phyloP scores from a whole-genome alignment of 2,888 invertebrate genomes.

The Cantharis lateralis region DNA sequence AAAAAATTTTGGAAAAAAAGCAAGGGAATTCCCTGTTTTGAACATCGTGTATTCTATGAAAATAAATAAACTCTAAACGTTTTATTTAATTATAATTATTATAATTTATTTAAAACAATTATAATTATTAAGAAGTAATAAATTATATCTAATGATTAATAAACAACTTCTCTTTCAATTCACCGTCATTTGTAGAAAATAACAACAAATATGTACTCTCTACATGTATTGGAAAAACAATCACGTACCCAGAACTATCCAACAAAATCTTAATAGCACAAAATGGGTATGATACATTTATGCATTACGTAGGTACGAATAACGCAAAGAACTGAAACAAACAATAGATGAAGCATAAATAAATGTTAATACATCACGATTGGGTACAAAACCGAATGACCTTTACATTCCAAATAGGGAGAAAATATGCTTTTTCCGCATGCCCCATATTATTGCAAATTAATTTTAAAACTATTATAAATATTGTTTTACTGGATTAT shows the following conservation, averaged over 20 bases:
- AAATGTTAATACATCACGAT: conserved; percentile 12
- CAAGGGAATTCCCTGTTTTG: not conserved
- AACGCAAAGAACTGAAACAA: not conserved
- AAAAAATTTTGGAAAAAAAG: too few species aligned
- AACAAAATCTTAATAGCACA: not conserved
- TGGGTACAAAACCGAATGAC: conserved; percentile 11
- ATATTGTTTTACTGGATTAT: not conserved
- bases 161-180: not conserved
- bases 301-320: not conserved
- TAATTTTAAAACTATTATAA: not conserved
- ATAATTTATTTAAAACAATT: not conserved
- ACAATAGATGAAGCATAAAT: conserved; percentile 17
- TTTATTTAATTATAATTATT: not conserved
- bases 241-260: not conserved
- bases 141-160: not conserved
- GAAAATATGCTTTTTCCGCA: conserved; percentile 28
- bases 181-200: not conserved
- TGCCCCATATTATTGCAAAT: conserved; percentile 1
- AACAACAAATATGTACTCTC: not conserved
- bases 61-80: not conserved
- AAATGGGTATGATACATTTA: not conserved
- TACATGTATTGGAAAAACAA: not conserved
- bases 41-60: not conserved
- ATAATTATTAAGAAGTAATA: not conserved
- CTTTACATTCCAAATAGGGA: conserved; percentile 27